Base-by-base conservation (phyloP, 2,797 vertebrate genomes). In the Chanos chanos region DNA sequence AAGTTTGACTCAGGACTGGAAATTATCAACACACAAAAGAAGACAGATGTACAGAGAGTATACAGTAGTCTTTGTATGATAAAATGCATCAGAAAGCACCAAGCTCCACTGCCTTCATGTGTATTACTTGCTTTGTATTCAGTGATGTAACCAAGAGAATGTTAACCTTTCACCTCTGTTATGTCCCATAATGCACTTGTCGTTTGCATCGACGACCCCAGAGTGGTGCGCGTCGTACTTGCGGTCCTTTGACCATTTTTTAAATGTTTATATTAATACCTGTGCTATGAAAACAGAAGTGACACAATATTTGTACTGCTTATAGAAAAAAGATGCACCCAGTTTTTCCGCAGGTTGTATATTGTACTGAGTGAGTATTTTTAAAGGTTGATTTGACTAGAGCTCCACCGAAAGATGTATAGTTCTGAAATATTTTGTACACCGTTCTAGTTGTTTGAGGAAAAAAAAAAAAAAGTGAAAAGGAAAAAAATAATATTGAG, bases 341-440 rank as follows among this genome's bases (percentile, higher is more conserved):
- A 13, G 31, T 22, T 68, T 80, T 83, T 78, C 73, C 33, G 68
- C 25, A 81, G 81, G 76, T 80, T 81, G 78, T 83, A 68, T 76
- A 74, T 77, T 81, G 78, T 82, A 79, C 81, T 79, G 66, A 79
- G 74, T 77, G 75, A 74, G 79, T 84, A 83, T 81, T 88, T 86
- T 83, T 85, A 86, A 54, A 75, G 76, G 73, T 81, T 68, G 72
- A 72, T 62, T 64, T 66, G 21, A 50, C 3, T 55, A 65, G 79
- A 78, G 75, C 74, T 50, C 71, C 86, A 87, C 86, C 67, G 79
- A 81, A 89, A 80, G 74, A 84, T 87, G 87, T 89, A 89, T 81
- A 89, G 83, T 85, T 84, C 78, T 83, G 76, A 80, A 83, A 83
- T 79, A 85, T 91, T 89, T 90, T 91, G 85, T 85, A 90, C 87